These are phyloP conservation scores for Actinopyga echinites DNA, from an alignment of 53 echinoderm and acorn worm species.

Conservation along the genomic window DNA sequence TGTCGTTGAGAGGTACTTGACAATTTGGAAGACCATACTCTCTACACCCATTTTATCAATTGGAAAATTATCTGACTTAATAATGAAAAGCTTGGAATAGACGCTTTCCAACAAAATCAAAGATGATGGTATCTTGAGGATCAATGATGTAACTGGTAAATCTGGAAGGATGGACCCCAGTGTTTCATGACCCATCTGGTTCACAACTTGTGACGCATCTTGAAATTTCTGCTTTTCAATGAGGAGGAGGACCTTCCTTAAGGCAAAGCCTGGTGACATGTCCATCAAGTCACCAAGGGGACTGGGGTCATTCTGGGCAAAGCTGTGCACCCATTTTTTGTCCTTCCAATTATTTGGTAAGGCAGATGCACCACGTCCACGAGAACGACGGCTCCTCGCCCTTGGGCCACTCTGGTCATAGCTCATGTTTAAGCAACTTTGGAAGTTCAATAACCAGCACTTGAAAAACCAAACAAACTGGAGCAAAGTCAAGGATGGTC, in stretches of 20 bases:
- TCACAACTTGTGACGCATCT: slow-evolving; percentile 85
- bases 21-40: slow-evolving; percentile 80
- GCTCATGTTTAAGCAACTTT: background rate
- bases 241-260: slow-evolving; percentile 76
- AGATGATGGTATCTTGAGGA: slow-evolving; percentile 73
- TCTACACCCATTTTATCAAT: slow-evolving; percentile 74
- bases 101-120: slow-evolving; percentile 78
- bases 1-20: slow-evolving; percentile 65
- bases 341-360: slow-evolving; percentile 64
- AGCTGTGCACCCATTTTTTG: slow-evolving; percentile 89
- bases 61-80: slow-evolving; percentile 74
- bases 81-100: slow-evolving; percentile 82
- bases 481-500: too few relatives aligned
- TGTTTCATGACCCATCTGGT: slow-evolving; percentile 73
- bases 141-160: slow-evolving; percentile 62
- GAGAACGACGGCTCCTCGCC: background rate
- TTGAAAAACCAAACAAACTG: too few relatives aligned
- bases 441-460: too few relatives aligned
- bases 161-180: slow-evolving; percentile 68
- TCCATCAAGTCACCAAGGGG: slow-evolving; percentile 79
- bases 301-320: slow-evolving; percentile 74
- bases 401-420: background rate
- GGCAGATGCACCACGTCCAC: background rate
- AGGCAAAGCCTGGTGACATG: slow-evolving; percentile 80
- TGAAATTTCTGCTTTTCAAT: slow-evolving; percentile 84